These are phyloP conservation scores for Siphamia tubifer DNA, from an alignment of 2,113 vertebrate genomes.

Conservation along the genomic window DNA sequence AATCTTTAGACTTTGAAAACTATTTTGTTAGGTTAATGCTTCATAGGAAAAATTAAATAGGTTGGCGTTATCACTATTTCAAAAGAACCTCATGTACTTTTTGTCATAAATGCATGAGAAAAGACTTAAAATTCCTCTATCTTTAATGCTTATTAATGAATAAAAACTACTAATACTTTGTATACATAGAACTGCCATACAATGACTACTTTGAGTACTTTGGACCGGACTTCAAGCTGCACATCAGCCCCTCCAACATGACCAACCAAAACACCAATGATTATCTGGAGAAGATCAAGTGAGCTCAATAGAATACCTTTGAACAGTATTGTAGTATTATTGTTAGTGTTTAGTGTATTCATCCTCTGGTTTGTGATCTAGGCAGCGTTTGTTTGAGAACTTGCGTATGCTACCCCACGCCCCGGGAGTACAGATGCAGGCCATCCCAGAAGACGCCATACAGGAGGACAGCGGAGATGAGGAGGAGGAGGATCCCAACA, in stretches of 20 bases:
- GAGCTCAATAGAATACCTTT: not conserved
- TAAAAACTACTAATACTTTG: not conserved
- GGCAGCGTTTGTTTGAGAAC: slow-evolving; percentile 76
- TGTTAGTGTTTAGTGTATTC: not conserved
- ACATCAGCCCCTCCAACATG: slow-evolving; percentile 99
- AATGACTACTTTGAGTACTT: slow-evolving; percentile 99
- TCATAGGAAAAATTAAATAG: too few relatives aligned
- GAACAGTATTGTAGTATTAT: not conserved
- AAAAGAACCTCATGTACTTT: too few relatives aligned
- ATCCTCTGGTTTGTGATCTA: not conserved
- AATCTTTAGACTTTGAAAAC: too few relatives aligned
- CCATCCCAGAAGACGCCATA: slow-evolving; percentile 93
- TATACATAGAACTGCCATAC: slow-evolving; percentile 87
- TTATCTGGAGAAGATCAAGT: slow-evolving; percentile 98
- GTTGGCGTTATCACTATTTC: too few relatives aligned
- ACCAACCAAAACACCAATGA: slow-evolving; percentile 99
- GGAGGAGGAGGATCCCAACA: slow-evolving; percentile 95
- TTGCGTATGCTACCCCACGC: slow-evolving; percentile 76
- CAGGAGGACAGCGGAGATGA: slow-evolving; percentile 97
- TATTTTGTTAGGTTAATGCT: too few relatives aligned
- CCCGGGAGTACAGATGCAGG: slow-evolving; percentile 84
- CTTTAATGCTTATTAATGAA: not conserved
- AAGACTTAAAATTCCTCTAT: not conserved
- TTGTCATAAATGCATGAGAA: too few relatives aligned
- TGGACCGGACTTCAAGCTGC: slow-evolving; percentile 97